Conservation (phyloP, 2,113 vertebrate genomes). For the Phalacrocorax pelagicus region DNA sequence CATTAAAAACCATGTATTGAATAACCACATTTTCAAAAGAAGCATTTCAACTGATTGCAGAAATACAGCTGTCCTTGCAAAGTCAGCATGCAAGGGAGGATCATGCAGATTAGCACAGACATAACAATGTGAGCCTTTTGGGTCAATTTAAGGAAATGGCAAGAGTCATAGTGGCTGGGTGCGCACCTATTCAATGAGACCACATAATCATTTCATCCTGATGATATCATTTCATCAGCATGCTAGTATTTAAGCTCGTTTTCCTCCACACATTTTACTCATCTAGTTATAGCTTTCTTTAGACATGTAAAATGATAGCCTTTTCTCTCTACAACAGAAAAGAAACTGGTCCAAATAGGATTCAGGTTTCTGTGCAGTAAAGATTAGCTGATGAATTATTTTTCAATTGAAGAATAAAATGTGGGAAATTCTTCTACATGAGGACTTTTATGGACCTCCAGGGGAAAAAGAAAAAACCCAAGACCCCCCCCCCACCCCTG, state of each 20-base stretch:
- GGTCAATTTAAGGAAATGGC: slow-evolving; percentile 50
- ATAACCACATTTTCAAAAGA: slow-evolving; percentile 52
- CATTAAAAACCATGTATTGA: slow-evolving; percentile 46
- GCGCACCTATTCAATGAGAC: slow-evolving; percentile 41
- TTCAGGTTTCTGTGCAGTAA: background rate
- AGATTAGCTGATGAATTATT: background rate
- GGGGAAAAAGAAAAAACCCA: too few species aligned
- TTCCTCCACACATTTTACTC: background rate
- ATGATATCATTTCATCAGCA: slow-evolving; percentile 34
- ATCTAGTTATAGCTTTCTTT: background rate
- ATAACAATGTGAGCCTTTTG: slow-evolving; percentile 3
- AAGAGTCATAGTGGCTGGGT: slow-evolving; percentile 12
- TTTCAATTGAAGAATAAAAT: background rate
- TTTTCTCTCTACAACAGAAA: background rate
- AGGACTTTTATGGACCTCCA: background rate
- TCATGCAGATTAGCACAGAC: slow-evolving; percentile 44
- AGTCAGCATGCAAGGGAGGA: background rate
- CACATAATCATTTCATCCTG: slow-evolving; percentile 7
- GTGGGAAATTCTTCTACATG: background rate
- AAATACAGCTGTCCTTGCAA: slow-evolving; percentile 21
- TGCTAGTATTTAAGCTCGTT: background rate
- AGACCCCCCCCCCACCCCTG: too few species aligned
- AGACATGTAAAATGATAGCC: background rate
- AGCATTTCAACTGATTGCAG: slow-evolving; percentile 50
- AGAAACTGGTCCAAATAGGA: background rate